A percentile compares a stretch with the other conserved stretches of the same genome.
Conservation (phyloP, 37 sponge, comb jelly and placozoan genomes). For the Axinella damicornis region DNA sequence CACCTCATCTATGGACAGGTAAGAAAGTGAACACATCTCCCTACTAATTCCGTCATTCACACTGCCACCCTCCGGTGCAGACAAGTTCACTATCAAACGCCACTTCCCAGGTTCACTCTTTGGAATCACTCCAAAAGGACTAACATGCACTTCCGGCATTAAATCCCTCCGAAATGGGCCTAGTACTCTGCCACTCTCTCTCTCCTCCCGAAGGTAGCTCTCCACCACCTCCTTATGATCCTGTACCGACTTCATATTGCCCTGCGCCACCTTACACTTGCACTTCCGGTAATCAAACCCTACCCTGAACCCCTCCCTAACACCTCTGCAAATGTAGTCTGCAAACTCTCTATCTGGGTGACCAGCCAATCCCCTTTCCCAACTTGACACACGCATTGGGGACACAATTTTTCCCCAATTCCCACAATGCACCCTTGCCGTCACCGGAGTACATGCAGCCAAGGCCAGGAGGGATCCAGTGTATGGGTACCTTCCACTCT, state of each 20-base stretch:
- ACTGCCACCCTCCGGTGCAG: background rate
- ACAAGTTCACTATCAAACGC: slow-evolving; percentile 8
- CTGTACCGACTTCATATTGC: slow-evolving; percentile 9
- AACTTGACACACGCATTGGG: background rate
- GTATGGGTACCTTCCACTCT: too few relatives aligned
- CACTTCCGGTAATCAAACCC: background rate
- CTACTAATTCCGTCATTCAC: slow-evolving; percentile 20
- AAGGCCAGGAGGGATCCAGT: too few relatives aligned
- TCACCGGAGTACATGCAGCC: too few relatives aligned
- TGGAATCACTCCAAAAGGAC: slow-evolving; percentile 15
- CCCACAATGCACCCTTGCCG: background rate
- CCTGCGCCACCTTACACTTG: background rate
- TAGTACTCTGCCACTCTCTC: background rate
- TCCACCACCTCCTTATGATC: slow-evolving; percentile 14
- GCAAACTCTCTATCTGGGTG: slow-evolving; percentile 23
- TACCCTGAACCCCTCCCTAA: slow-evolving; percentile 1
- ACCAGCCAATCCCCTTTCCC: background rate
- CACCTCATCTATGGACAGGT: slow-evolving; percentile 11
- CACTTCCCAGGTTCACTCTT: slow-evolving; percentile 9
- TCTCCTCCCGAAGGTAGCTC: background rate
- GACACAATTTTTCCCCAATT: background rate
- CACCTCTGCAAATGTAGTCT: background rate
- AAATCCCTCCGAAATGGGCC: background rate
- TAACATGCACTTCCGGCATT: background rate
- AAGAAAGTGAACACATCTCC: slow-evolving; percentile 22